phyloP scores from a whole-genome alignment of 1,140 invertebrate species.

The Bradysia coprophila region DNA sequence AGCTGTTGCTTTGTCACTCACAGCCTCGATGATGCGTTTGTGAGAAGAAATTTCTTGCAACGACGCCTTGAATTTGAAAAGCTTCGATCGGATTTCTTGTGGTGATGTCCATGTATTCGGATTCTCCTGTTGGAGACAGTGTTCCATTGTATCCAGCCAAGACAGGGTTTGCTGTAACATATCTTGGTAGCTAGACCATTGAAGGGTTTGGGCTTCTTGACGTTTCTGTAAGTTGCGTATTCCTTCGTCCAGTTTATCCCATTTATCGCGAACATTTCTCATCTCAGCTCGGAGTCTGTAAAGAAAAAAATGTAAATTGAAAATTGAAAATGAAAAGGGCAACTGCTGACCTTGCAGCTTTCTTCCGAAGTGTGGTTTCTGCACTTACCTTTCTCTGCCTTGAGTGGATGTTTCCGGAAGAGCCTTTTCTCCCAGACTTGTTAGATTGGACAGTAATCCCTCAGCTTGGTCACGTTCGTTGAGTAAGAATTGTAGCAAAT shows the following conservation, averaged over 20 bases:
- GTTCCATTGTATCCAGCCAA: constrained; percentile 79
- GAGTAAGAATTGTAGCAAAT: constrained; percentile 50
- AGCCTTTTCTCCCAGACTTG: constrained; percentile 63
- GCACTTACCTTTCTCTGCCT: constrained; percentile 79
- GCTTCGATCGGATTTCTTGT: constrained; percentile 71
- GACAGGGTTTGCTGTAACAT: constrained; percentile 59
- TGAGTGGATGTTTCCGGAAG: constrained; percentile 77
- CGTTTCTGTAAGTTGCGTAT: constrained; percentile 65
- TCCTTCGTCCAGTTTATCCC: constrained; percentile 66
- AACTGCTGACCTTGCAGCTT: too few relatives aligned
- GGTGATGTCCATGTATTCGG: constrained; percentile 44
- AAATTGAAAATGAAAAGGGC: too few relatives aligned
- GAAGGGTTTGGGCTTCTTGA: constrained; percentile 65
- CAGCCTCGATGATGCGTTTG: constrained; percentile 72
- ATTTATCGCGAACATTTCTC: constrained; percentile 54
- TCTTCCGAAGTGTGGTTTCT: too few relatives aligned
- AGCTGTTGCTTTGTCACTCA: constrained; percentile 60
- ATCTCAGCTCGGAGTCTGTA: constrained; percentile 68
- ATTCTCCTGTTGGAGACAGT: constrained; percentile 52
- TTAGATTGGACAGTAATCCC: constrained; percentile 50
- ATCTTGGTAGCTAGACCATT: constrained; percentile 72
- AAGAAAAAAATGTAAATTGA: too few relatives aligned
- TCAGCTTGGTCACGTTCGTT: constrained; percentile 69
- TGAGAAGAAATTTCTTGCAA: constrained; percentile 81
- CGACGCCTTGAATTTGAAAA: constrained; percentile 70